A percentile compares a stretch with the other conserved stretches of the same genome.
phyloP scores from a whole-genome alignment of 2,888 invertebrate genomes.

The Cheilosia pagana region DNA sequence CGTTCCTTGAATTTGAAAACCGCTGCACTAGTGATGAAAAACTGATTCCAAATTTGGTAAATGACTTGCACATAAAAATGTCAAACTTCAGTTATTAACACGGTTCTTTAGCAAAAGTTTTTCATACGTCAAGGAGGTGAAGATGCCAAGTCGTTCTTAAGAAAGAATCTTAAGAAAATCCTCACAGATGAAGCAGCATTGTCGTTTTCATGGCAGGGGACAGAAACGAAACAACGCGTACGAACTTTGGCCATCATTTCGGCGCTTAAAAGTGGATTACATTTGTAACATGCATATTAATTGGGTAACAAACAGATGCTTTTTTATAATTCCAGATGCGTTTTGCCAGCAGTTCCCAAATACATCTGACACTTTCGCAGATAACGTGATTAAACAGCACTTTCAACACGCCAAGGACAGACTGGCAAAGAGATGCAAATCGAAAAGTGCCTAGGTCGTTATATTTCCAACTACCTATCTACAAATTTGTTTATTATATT shows the following conservation, averaged over 20 bases:
- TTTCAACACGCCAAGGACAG: conserved; percentile 2
- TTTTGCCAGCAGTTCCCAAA: not conserved
- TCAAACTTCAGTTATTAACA: no score
- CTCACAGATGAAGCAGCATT: conserved; percentile 4
- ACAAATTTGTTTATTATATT: no score
- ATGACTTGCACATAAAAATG: not conserved
- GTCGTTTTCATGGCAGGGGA: not conserved
- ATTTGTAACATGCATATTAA: not conserved
- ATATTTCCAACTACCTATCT: no score
- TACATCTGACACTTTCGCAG: not conserved
- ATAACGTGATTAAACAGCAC: not conserved
- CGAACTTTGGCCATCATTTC: not conserved
- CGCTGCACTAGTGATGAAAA: not conserved
- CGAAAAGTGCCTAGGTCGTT: no score
- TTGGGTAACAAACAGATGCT: not conserved
- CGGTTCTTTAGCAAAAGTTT: not conserved
- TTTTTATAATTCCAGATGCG: not conserved
- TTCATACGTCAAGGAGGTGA: not conserved
- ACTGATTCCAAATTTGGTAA: not conserved
- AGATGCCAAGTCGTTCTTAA: not conserved
- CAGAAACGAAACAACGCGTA: not conserved
- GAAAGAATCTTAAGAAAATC: not conserved
- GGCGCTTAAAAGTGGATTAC: not conserved
- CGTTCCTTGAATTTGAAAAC: not conserved
- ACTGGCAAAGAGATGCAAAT: not conserved